Evolutionary conservation across 2,888 invertebrate species (phyloP), one percentile per base, ranked within the genome.

Genomic region (Hoplodrina blanda): DNA sequence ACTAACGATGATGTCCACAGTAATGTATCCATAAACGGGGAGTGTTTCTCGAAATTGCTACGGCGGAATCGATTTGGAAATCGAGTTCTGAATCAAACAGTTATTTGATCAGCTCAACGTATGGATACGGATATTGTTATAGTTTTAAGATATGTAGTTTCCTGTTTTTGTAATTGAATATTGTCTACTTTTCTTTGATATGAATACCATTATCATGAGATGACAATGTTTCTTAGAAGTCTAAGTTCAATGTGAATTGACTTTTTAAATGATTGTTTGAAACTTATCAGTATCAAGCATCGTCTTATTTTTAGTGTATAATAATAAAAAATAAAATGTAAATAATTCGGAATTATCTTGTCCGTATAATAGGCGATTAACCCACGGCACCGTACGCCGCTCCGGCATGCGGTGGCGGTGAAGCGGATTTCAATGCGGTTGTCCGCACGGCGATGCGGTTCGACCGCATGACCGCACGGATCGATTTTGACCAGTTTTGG

Each of bases 11-110:
- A 70, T 69, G 76, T 78, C 65, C 37, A 69, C 55, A 54, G 67
- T 65, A 56, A 78, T 69, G 69, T 73, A 70, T 72, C 71, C 78
- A 78, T 81, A 77, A 69, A 77, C 61, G 50, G 52, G 60, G 52
- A 75, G 46, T 62, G 66, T 77, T 77, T 72, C 72, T 72, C 10
- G 59, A 73, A 77, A 73, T 64, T 69, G 60, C 65, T 65, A 61
- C 56, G 7, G 20, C 5, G 13, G 60, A 73, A 73, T 77, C 41
- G 50, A 77, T 68, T 81, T 25, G 41, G 50, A 53, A 67, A 74
- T 63, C 75, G 65, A 68, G 49, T 73, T 53, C 20, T 56, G 41
- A 74, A 54, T 63, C 66, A 61, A 61, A 69, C 74, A 25, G 25
- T 25, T 25, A 62, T 65, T 68, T 65, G 53, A 73, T 79, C 13